phyloP scores from a whole-genome alignment of 1,140 invertebrate genomes.

The Plodia interpunctella region DNA sequence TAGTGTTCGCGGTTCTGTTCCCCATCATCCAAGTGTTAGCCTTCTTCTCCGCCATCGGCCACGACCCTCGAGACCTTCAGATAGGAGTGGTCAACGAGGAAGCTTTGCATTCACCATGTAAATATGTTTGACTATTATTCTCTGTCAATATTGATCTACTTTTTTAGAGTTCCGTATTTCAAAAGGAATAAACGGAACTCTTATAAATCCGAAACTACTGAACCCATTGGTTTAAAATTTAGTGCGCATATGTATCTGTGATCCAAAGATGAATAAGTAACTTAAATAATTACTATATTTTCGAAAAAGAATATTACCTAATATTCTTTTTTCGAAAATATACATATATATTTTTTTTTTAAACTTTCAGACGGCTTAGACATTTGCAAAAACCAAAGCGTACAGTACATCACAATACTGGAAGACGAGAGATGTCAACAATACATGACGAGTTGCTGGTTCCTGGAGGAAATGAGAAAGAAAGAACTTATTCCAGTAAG shows the following conservation, averaged over 20 bases:
- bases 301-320: no score
- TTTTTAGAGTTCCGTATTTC: no score
- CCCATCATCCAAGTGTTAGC: constrained; percentile 88
- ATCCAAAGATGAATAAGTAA: no score
- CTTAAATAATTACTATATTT: no score
- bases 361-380: constrained; percentile 44
- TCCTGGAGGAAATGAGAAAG: constrained; percentile 64
- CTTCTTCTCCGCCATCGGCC: constrained; percentile 89
- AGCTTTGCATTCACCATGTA: constrained; percentile 60
- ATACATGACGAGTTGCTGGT: constrained; percentile 72
- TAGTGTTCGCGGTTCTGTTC: constrained; percentile 88
- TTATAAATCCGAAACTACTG: no score
- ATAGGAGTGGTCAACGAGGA: constrained; percentile 89
- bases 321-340: no score
- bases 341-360: neutral
- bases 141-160: neutral
- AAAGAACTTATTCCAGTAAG: constrained; percentile 51
- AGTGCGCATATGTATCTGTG: no score
- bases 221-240: no score
- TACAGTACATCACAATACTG: constrained; percentile 29
- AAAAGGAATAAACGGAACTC: no score
- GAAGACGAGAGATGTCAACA: constrained; percentile 60
- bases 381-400: constrained; percentile 44
- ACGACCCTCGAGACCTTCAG: constrained; percentile 83
- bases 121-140: constrained; percentile 17